A percentile compares a stretch with the other conserved stretches of the same genome.
These are phyloP conservation scores for Nebria brevicollis DNA, from an alignment of 2,888 invertebrate species.

Conservation along the genomic window DNA sequence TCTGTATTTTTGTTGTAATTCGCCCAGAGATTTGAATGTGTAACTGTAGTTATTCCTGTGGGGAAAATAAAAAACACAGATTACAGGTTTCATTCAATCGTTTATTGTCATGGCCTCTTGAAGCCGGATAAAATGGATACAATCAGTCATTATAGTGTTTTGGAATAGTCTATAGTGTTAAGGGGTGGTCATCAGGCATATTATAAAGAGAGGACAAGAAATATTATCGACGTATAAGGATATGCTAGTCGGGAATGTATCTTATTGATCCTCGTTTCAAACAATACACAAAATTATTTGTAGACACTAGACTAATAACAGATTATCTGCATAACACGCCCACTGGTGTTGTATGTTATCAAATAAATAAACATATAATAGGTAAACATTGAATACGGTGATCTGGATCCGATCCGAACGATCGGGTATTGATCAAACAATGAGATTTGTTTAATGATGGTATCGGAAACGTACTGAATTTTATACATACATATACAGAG, in stretches of 20 bases:
- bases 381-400: background rate
- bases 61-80: background rate
- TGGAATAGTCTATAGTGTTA: constrained; percentile 34
- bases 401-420: background rate
- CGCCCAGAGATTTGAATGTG: background rate
- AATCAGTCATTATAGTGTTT: constrained; percentile 58
- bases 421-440: background rate
- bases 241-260: constrained; percentile 2
- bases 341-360: constrained; percentile 20
- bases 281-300: constrained; percentile 42
- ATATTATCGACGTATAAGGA: background rate
- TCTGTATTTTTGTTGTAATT: background rate
- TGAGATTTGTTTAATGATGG: background rate
- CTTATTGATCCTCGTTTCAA: constrained; percentile 30
- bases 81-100: constrained; percentile 57
- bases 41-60: background rate
- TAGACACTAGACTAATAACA: constrained; percentile 35
- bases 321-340: constrained; percentile 27
- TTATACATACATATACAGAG: background rate
- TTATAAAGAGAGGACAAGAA: constrained; percentile 38
- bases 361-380: constrained; percentile 19
- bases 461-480: background rate
- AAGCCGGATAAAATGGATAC: constrained; percentile 63
- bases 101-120: constrained; percentile 63
- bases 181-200: constrained; percentile 36